A percentile compares a stretch with the other conserved stretches of the same genome.
phyloP scores from a whole-genome alignment of 2,113 vertebrate species.

The Pelodiscus sinensis region DNA sequence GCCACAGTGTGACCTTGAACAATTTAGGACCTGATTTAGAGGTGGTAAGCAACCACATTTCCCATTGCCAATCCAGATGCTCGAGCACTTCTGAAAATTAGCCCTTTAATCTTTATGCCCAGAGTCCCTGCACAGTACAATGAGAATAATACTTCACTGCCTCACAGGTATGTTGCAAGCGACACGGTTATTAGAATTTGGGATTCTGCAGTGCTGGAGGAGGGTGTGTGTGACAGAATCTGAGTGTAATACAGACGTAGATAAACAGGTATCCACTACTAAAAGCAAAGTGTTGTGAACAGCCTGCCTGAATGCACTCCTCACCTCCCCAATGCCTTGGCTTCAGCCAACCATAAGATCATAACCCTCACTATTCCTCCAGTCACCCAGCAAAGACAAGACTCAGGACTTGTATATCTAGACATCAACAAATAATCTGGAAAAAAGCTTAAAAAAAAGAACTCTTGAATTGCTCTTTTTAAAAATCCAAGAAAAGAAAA shows the following conservation, averaged over 20 bases:
- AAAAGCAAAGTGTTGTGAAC: background rate
- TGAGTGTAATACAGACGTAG: background rate
- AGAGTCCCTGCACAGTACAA: background rate
- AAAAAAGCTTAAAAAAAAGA: background rate
- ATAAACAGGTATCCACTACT: background rate
- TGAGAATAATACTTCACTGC: background rate
- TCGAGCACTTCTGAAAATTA: background rate
- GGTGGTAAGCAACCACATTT: background rate
- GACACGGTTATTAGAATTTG: background rate
- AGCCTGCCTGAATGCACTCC: background rate
- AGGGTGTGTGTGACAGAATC: fast-evolving
- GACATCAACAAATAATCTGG: background rate
- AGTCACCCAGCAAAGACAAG: background rate
- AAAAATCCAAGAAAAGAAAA: background rate
- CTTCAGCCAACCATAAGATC: background rate
- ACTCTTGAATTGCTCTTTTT: background rate
- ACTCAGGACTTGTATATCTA: background rate
- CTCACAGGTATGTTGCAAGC: background rate
- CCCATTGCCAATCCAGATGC: fast-evolving
- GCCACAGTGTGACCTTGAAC: background rate
- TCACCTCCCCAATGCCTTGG: background rate
- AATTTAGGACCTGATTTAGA: background rate
- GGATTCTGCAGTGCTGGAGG: background rate
- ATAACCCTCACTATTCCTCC: background rate
- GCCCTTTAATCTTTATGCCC: background rate